Base-by-base conservation (phyloP, 2,797 vertebrate species). In the Chelonia mydas region DNA sequence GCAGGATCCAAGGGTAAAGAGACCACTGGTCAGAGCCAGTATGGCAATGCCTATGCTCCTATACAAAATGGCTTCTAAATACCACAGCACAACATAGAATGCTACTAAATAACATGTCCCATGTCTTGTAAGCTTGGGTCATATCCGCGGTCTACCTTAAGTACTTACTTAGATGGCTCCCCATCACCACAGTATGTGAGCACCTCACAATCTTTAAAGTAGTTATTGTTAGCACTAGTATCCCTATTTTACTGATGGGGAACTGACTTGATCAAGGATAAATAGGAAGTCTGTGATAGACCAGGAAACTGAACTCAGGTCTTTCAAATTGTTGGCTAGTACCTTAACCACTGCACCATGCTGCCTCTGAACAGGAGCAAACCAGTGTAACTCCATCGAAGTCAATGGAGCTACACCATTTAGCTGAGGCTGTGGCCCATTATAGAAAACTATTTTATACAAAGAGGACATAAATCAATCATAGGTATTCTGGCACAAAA, bases 401-500 rank as follows among this genome's bases (percentile, higher is more conserved):
- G 21, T 5, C 13, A 96, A 65, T 27, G 6, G 53, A 17, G 9
- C 28, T 74, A 90, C 77, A 55, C 27, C 33, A 96, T 90, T 94
- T 94, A 93, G 93, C 81, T 50, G 93, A 82, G 47, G 87, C 87
- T 19, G 74, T 84, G 59, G 77, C 23, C 87, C 45, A 91, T 17
- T 95, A 59, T 81, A 92, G 91, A 77, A 54, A 89, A 96, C 96
- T 68, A 19, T 68, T 68, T 21, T 17, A 37, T 68, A 78, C 28
- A 89, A 79, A 84, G 2, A 86, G 80, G 80, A 90, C n/a, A 83
- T 93, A 93, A 96, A 94, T 93, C 50, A 57, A 57, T 47, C 87
- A 77, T 87, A 90, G 93, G 88, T 93, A 90, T 92, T 96, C 86
- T 90, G 85, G 25, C 33, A 82, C 68, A 94, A 91, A 94, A 94